phyloP scores from a whole-genome alignment of 2,113 vertebrate genomes.

The Pagrus major region DNA sequence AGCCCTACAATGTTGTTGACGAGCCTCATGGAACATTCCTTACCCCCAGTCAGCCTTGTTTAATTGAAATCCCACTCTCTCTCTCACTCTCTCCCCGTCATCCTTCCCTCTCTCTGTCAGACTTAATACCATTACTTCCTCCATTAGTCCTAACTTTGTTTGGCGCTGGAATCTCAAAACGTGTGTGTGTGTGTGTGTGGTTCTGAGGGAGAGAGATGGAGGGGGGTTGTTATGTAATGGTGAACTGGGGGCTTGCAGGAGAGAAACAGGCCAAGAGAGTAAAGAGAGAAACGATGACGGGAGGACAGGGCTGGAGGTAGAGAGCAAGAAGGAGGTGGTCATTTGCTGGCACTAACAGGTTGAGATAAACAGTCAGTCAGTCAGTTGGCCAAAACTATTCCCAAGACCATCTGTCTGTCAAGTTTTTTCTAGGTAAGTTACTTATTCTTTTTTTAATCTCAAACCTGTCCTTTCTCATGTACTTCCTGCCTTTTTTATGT shows the following conservation, averaged over 20 bases:
- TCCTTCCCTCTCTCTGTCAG: conserved; percentile 52
- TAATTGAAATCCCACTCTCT: conserved; percentile 32
- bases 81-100: not conserved
- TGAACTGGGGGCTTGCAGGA: conserved; percentile 20
- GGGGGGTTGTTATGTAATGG: conserved; percentile 52
- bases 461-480: not conserved
- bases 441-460: not conserved
- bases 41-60: conserved; percentile 55
- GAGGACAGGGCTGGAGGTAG: conserved; percentile 14
- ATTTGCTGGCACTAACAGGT: conserved; percentile 16
- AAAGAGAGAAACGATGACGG: conserved; percentile 22
- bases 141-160: conserved; percentile 64
- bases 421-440: conserved; percentile 50
- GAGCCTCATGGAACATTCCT: conserved; percentile 66
- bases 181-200: conserved; percentile 6
- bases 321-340: conserved; percentile 45
- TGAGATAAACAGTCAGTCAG: not conserved
- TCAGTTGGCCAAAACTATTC: conserved; percentile 5
- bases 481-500: not conserved
- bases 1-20: conserved; percentile 41
- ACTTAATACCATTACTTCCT: conserved; percentile 69
- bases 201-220: not conserved
- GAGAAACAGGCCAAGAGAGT: conserved; percentile 34
- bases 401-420: not conserved
- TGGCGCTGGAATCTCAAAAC: conserved; percentile 45